Conservation (phyloP, 2,888 invertebrate genomes). For the Brassicogethes aeneus region DNA sequence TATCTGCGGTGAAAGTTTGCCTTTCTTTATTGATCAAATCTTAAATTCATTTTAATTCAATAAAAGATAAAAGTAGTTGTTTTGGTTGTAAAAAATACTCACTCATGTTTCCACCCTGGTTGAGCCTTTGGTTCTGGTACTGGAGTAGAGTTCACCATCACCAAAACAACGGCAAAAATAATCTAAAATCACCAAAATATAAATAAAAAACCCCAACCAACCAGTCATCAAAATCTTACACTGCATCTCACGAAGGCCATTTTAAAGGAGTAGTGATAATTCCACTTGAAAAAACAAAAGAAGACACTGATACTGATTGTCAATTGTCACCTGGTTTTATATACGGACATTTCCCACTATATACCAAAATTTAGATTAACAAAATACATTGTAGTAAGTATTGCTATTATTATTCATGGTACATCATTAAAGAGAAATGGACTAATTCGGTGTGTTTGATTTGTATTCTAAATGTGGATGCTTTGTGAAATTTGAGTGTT, state of each 20-base stretch:
- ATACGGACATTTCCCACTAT: neutral
- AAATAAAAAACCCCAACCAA: neutral
- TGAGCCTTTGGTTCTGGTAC: neutral
- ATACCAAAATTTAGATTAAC: neutral
- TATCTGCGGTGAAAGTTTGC: no score
- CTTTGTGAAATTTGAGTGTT: no score
- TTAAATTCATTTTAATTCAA: no score
- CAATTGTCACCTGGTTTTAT: neutral
- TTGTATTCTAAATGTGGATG: no score
- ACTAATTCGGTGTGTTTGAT: no score
- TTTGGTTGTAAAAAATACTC: neutral
- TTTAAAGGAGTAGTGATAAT: neutral
- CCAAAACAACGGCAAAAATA: neutral
- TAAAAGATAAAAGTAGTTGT: no score
- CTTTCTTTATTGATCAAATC: no score
- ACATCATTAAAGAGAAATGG: no score
- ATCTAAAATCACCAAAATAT: neutral
- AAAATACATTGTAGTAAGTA: no score
- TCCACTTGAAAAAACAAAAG: neutral
- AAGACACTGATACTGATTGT: neutral
- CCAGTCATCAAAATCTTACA: neutral
- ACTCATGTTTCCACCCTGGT: neutral
- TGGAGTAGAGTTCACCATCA: neutral
- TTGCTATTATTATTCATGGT: no score
- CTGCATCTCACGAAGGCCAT: neutral